A percentile compares a stretch with the other conserved stretches of the same genome.
These are phyloP conservation scores for Saguinus imperator DNA, from an alignment of 2,113 vertebrate genomes.

Conservation along the genomic window DNA sequence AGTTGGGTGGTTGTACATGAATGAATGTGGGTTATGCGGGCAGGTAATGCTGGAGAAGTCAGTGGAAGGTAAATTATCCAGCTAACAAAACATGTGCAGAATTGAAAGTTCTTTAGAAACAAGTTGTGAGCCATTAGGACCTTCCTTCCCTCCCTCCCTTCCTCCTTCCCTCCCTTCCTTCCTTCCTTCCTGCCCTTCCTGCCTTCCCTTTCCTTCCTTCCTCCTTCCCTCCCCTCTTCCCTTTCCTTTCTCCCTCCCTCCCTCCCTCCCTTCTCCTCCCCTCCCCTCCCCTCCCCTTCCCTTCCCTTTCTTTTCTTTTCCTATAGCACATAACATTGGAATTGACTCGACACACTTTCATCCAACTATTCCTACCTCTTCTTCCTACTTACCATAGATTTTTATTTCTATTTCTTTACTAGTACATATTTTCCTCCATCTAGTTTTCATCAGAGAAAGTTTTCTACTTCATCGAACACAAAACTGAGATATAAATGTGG, in stretches of 20 bases:
- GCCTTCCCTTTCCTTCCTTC: background rate
- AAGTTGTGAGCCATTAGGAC: background rate
- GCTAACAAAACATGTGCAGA: background rate
- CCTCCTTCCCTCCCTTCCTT: background rate
- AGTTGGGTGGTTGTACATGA: background rate
- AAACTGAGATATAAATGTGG: background rate
- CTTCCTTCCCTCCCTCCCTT: fast-evolving
- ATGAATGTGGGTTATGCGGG: background rate
- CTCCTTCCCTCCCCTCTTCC: background rate
- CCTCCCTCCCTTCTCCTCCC: background rate
- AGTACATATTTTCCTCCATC: background rate
- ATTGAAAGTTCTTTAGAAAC: background rate
- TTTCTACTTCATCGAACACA: background rate
- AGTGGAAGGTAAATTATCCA: background rate
- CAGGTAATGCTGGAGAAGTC: background rate
- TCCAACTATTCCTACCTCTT: background rate
- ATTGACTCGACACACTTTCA: background rate
- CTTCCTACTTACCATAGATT: background rate
- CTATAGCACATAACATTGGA: background rate
- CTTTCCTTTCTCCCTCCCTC: background rate
- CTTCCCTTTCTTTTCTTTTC: background rate
- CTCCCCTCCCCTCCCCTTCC: background rate
- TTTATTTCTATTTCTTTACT: background rate
- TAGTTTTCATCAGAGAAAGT: background rate
- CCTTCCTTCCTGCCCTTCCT: background rate